These are phyloP conservation scores for Chlorodrepanis virens DNA, from an alignment of 2,113 vertebrate species.

Conservation along the genomic window DNA sequence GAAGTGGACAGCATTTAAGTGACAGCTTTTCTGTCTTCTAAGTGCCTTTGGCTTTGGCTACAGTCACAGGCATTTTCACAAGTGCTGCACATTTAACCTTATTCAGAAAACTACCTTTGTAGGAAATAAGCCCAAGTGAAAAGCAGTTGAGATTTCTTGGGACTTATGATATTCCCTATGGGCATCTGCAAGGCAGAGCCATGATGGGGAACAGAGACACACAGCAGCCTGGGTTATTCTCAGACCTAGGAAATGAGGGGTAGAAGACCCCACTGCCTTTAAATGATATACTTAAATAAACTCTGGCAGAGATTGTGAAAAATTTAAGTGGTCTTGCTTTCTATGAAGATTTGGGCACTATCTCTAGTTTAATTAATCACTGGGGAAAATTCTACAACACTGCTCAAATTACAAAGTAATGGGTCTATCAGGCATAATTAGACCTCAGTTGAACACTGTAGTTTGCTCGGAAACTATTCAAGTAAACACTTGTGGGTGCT, in stretches of 20 bases:
- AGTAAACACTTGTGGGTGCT: slow-evolving; percentile 85
- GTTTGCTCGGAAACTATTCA: slow-evolving; percentile 78
- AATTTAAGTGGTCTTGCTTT: slow-evolving; percentile 56
- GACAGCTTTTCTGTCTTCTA: slow-evolving; percentile 42
- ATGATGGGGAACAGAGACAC: neutral
- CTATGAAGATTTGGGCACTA: slow-evolving; percentile 58
- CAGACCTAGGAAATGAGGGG: slow-evolving; percentile 35
- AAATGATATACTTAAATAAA: slow-evolving; percentile 23
- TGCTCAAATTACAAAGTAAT: slow-evolving; percentile 80
- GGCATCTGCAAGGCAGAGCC: neutral
- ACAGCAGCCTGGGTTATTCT: slow-evolving; percentile 20
- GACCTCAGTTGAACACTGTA: slow-evolving; percentile 76
- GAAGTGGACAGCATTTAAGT: slow-evolving; percentile 39
- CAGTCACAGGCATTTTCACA: slow-evolving; percentile 40
- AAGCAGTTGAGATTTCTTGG: slow-evolving; percentile 18
- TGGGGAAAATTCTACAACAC: slow-evolving; percentile 69
- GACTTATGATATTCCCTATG: neutral
- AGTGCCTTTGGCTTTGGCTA: slow-evolving; percentile 32
- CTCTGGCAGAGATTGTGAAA: slow-evolving; percentile 23
- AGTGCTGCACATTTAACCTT: slow-evolving; percentile 54
- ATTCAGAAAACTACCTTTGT: slow-evolving; percentile 61
- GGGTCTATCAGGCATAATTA: slow-evolving; percentile 92
- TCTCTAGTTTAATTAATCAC: slow-evolving; percentile 86
- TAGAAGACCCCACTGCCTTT: neutral
- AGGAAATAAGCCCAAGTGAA: slow-evolving; percentile 12